Percentiles rank a stretch among this genome's conserved stretches.
phyloP scores from a whole-genome alignment of 2,888 invertebrate genomes.

The Nebria salina region DNA sequence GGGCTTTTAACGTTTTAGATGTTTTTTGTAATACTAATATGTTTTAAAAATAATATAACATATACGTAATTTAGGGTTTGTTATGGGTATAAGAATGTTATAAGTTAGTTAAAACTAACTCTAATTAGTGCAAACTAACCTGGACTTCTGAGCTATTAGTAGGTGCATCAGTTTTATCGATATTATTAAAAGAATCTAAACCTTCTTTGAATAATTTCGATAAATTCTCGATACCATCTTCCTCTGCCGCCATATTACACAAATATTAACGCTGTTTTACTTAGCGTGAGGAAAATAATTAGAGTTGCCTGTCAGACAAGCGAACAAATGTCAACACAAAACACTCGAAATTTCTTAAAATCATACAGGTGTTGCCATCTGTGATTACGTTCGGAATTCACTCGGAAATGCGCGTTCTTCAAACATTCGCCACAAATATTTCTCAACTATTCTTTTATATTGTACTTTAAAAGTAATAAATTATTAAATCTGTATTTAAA shows the following conservation, averaged over 20 bases:
- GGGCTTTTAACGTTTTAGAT: too few relatives aligned
- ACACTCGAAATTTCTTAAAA: neutral
- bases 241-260: slow-evolving; percentile 42
- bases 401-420: too few relatives aligned
- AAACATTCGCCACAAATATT: too few relatives aligned
- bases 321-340: slow-evolving; percentile 8
- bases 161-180: slow-evolving; percentile 74
- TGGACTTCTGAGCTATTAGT: slow-evolving; percentile 77
- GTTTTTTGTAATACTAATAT: too few relatives aligned
- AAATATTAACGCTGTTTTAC: neutral
- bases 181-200: slow-evolving; percentile 72
- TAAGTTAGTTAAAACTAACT: slow-evolving; percentile 19
- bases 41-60: too few relatives aligned
- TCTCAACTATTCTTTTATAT: too few relatives aligned
- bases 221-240: slow-evolving; percentile 52
- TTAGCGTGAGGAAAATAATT: neutral
- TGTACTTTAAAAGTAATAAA: too few relatives aligned
- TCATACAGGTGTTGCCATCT: neutral
- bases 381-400: neutral
- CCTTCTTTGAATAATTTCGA: slow-evolving; percentile 72
- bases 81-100: too few relatives aligned
- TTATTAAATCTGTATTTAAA: too few relatives aligned
- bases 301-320: neutral
- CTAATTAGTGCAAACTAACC: slow-evolving; percentile 62
- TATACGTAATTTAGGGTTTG: too few relatives aligned